Evolutionary conservation across 2,888 invertebrate genomes (phyloP).

Genomic region (Nymphalis polychloros): DNA sequence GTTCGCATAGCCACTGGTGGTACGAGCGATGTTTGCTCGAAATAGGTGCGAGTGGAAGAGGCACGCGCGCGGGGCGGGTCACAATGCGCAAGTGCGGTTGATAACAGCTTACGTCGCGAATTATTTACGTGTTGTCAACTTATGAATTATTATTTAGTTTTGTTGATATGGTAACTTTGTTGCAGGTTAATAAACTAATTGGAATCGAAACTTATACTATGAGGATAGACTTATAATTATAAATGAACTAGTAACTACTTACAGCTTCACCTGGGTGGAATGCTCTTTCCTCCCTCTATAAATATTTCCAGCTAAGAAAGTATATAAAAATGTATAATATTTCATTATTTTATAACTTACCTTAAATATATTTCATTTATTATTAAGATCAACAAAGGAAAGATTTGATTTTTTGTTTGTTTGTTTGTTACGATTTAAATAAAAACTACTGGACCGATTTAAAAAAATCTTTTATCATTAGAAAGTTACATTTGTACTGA

Average conservation of each 20-base stretch:
- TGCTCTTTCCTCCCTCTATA: too few relatives aligned
- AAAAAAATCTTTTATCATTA: too few relatives aligned
- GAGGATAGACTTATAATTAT: background rate
- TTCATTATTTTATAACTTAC: too few relatives aligned
- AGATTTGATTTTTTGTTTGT: too few relatives aligned
- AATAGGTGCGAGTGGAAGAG: conserved; percentile 49
- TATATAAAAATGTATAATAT: too few relatives aligned
- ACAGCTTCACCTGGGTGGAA: background rate
- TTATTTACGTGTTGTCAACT: conserved; percentile 77
- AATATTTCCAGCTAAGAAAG: too few relatives aligned
- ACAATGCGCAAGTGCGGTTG: conserved; percentile 72
- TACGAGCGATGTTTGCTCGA: conserved; percentile 32
- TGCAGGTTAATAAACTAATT: conserved; percentile 33
- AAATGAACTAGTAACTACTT: background rate
- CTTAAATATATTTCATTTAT: too few relatives aligned
- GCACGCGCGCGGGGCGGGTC: conserved; percentile 60
- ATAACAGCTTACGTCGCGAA: conserved; percentile 70
- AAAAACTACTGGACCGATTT: too few relatives aligned
- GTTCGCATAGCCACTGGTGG: conserved; percentile 25
- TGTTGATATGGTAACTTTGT: conserved; percentile 28
- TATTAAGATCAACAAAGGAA: too few relatives aligned
- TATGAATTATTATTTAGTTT: conserved; percentile 71
- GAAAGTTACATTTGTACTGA: too few relatives aligned
- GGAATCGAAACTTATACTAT: conserved; percentile 12
- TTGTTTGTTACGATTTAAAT: too few relatives aligned